Evolutionary conservation across 2,113 vertebrate species (phyloP), one percentile per base, ranked within the genome.

Genomic region (Synchiropus splendidus): DNA sequence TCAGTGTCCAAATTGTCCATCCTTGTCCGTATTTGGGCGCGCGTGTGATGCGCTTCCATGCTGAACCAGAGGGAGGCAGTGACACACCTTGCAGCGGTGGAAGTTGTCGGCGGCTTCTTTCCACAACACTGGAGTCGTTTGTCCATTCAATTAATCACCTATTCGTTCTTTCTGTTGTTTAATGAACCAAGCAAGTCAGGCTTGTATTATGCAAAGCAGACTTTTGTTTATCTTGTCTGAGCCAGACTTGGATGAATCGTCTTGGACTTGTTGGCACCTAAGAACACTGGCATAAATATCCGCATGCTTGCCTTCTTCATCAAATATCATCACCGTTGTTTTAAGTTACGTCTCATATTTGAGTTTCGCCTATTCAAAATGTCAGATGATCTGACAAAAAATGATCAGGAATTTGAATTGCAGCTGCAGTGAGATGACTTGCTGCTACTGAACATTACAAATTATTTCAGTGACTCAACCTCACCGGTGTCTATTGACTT

Each of bases 21-120:
- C 15, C n/a, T n/a, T n/a, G n/a, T n/a, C n/a, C n/a, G n/a, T n/a
- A n/a, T n/a, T n/a, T n/a, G n/a, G n/a, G 4, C 21, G 21, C 8
- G 21, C 4, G 21, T 27, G 4, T 27, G 21, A 27, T 27, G 82
- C 67, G 58, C 27, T 83, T 73, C 78, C 65, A 21, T 12, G 13
- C 38, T 50, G 61, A 18, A 46, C 78, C 78, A 83, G 77, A 64
- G 58, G 77, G 80, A 83, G 82, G 77, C 82, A 83, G 75, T 80
- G 74, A 64, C 58, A 72, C 56, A 74, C 75, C 72, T 80, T 36
- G 36, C 42, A 59, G 43, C 32, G 33, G 49, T 50, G 53, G 43
- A 32, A 50, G 48, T 41, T 38, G 42, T 36, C 8, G 13, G 18
- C 60, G 48, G 39, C 6, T 30, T 5, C 17, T 54, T 35, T 58